phyloP scores from a whole-genome alignment of 2,113 vertebrate genomes.

The Amia ocellicauda region DNA sequence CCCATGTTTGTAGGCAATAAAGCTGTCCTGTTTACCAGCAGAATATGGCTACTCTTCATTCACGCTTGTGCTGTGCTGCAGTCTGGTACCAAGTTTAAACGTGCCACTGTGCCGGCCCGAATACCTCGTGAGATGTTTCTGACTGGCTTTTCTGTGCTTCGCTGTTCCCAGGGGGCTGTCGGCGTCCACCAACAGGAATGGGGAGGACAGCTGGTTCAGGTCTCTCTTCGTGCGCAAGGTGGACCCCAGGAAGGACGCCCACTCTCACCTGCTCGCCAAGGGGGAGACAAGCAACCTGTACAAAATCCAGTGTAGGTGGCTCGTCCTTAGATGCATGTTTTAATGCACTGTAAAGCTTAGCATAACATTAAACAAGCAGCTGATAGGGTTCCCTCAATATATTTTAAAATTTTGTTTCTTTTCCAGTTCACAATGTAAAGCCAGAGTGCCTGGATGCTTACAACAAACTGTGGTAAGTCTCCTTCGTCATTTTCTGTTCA shows the following conservation, averaged over 20 bases:
- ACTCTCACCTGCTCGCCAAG: conserved; percentile 94
- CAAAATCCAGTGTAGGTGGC: conserved; percentile 89
- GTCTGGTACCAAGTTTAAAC: too few species aligned
- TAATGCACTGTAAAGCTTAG: too few species aligned
- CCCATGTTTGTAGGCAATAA: too few species aligned
- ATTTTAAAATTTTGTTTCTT: conserved; percentile 30
- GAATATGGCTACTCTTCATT: too few species aligned
- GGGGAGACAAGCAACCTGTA: conserved; percentile 93
- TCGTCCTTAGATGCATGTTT: background rate
- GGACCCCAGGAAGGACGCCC: conserved; percentile 92
- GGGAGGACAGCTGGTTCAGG: conserved; percentile 93
- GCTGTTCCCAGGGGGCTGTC: conserved; percentile 65
- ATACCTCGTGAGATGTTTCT: too few species aligned
- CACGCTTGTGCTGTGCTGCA: too few species aligned
- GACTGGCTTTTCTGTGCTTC: too few species aligned
- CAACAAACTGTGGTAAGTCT: conserved; percentile 91
- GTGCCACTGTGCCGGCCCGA: too few species aligned
- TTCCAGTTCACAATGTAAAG: conserved; percentile 98
- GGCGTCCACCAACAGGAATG: conserved; percentile 52
- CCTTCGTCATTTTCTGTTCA: background rate
- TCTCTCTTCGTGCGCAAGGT: conserved; percentile 95
- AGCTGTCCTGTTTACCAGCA: too few species aligned
- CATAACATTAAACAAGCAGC: too few species aligned
- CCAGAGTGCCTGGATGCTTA: conserved; percentile 93
- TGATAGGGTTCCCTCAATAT: too few species aligned